A percentile compares a stretch with the other conserved stretches of the same genome.
Evolutionary conservation across 2,113 vertebrate species (phyloP).

Genomic region (Tiliqua scincoides): DNA sequence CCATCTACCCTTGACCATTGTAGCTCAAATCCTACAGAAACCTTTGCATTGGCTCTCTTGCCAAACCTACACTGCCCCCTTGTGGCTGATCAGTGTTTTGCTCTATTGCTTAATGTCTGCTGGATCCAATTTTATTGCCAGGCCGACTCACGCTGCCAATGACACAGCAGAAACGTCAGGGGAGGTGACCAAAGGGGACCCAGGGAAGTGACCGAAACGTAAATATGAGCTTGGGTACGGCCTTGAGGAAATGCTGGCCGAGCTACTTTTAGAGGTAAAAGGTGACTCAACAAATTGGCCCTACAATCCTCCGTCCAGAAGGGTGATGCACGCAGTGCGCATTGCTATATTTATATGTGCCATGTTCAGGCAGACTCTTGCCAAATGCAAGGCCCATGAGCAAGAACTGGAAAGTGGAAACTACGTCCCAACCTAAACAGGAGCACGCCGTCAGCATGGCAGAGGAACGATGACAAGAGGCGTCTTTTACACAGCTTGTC

Average conservation of each 20-base stretch:
- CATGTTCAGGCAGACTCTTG: background rate
- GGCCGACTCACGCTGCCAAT: background rate
- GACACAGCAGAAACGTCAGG: slow-evolving; percentile 18
- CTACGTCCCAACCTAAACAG: background rate
- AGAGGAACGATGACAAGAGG: background rate
- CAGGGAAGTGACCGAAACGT: background rate
- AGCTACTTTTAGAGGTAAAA: slow-evolving; percentile 29
- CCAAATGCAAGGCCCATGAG: background rate
- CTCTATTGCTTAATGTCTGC: background rate
- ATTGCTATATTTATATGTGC: slow-evolving; percentile 12
- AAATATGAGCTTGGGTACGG: background rate
- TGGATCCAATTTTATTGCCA: background rate
- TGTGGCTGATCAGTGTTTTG: background rate
- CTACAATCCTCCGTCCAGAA: background rate
- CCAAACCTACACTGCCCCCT: background rate
- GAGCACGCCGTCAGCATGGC: background rate
- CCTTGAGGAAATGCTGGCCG: background rate
- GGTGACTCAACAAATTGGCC: slow-evolving; percentile 20
- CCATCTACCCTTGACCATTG: background rate
- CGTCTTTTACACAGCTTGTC: background rate
- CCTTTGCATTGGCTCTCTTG: background rate
- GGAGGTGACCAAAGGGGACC: background rate
- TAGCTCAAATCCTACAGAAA: background rate
- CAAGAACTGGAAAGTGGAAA: background rate
- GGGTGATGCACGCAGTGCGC: background rate